Evolutionary conservation across 2,888 invertebrate species (phyloP).

Genomic region (Sarcophaga subvicina): DNA sequence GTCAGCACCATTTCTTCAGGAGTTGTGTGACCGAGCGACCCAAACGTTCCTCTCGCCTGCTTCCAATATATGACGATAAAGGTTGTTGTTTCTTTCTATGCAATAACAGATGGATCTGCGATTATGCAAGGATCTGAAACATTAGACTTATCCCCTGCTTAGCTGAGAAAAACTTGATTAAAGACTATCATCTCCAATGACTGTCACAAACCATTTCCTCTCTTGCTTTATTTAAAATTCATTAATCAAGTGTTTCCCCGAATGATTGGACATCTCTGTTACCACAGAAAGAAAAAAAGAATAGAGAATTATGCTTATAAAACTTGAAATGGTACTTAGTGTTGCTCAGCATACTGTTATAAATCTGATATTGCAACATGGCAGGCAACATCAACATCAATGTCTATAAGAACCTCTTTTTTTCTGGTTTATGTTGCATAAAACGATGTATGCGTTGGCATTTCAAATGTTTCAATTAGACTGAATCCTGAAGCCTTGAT

Average conservation of each 20-base stretch:
- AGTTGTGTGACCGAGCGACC: too few relatives aligned
- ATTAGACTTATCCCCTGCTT: too few relatives aligned
- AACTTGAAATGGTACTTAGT: neutral
- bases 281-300: neutral
- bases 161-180: too few relatives aligned
- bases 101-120: too few relatives aligned
- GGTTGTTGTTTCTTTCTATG: too few relatives aligned
- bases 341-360: neutral
- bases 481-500: neutral
- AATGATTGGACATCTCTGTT: neutral
- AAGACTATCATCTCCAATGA: too few relatives aligned
- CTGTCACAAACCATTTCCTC: too few relatives aligned
- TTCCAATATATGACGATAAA: too few relatives aligned
- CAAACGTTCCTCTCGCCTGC: too few relatives aligned
- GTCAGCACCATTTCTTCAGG: too few relatives aligned
- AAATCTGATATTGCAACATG: neutral
- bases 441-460: neutral
- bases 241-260: neutral
- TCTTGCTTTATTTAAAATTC: neutral
- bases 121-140: too few relatives aligned
- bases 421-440: conserved; percentile 8
- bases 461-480: conserved; percentile 42
- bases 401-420: neutral
- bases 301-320: neutral
- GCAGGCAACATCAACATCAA: neutral